Conservation (phyloP, 1,140 invertebrate species). For the Calliphora vicina region DNA sequence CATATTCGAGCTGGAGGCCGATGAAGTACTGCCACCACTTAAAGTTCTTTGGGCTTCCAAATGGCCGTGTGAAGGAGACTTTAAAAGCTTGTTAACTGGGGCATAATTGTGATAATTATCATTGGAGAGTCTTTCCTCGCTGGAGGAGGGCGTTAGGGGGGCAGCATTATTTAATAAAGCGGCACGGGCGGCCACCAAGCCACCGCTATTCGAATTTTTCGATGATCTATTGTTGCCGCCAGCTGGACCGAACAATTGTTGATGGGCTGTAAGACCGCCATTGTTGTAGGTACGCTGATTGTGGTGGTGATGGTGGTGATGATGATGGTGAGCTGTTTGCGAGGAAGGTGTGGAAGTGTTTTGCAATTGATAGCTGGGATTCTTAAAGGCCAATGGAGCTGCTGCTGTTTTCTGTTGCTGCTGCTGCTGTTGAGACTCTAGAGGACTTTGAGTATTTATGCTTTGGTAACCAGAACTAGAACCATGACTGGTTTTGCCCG, state of each 20-base stretch:
- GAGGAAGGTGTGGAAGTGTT: constrained; percentile 53
- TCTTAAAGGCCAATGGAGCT: constrained; percentile 83
- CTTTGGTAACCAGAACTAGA: constrained; percentile 89
- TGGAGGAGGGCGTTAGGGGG: constrained; percentile 60
- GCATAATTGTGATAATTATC: constrained; percentile 55
- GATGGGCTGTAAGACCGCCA: constrained; percentile 29
- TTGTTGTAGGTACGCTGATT: constrained; percentile 25
- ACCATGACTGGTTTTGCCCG: constrained; percentile 74
- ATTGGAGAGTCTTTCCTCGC: constrained; percentile 58
- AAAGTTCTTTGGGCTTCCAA: constrained; percentile 60
- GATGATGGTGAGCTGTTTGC: neutral
- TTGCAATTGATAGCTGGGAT: constrained; percentile 84
- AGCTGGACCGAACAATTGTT: constrained; percentile 38
- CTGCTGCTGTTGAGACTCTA: constrained; percentile 66
- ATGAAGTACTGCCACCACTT: constrained; percentile 66
- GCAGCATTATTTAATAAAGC: constrained; percentile 54
- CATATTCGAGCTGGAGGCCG: constrained; percentile 49
- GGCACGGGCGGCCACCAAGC: constrained; percentile 54
- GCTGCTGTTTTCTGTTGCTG: neutral
- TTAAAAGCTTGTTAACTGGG: constrained; percentile 34
- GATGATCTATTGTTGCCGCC: neutral
- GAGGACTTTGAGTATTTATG: constrained; percentile 84
- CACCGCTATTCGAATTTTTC: constrained; percentile 46
- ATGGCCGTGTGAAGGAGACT: constrained; percentile 44
- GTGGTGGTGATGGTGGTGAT: constrained; percentile 42